Percentiles rank a stretch among this genome's conserved stretches.
These are phyloP conservation scores for Platerodrilus igneus DNA, from an alignment of 2,888 invertebrate species.

Conservation along the genomic window DNA sequence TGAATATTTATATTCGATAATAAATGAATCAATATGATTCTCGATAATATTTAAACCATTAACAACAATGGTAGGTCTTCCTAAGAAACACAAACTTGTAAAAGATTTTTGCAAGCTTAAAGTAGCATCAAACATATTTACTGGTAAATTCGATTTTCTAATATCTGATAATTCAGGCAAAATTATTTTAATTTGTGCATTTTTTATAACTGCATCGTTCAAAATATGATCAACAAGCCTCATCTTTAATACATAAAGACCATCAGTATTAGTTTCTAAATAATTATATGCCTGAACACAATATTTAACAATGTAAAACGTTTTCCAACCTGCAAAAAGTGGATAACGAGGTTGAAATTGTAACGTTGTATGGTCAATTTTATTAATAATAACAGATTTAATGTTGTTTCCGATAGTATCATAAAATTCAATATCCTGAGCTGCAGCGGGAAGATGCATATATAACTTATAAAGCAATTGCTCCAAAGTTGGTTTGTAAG, in stretches of 20 bases:
- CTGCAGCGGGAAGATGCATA: constrained; percentile 31
- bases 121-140: constrained; percentile 14
- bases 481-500: constrained; percentile 19
- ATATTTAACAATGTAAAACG: constrained; percentile 29
- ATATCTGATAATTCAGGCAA: constrained; percentile 29
- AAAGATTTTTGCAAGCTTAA: constrained; percentile 10
- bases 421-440: constrained; percentile 28
- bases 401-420: constrained; percentile 31
- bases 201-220: constrained; percentile 26
- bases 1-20: constrained; percentile 24
- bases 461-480: constrained; percentile 19
- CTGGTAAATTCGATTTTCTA: constrained; percentile 15
- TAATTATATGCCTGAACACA: constrained; percentile 30
- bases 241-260: constrained; percentile 25
- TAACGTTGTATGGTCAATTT: constrained; percentile 22
- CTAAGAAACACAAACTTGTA: constrained; percentile 23
- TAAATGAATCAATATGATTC: constrained; percentile 25
- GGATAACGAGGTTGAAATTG: constrained; percentile 30
- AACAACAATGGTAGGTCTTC: constrained; percentile 26
- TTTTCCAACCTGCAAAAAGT: constrained; percentile 32
- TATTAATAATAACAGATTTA: constrained; percentile 21
- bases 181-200: constrained; percentile 25
- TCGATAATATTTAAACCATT: constrained; percentile 27
- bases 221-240: constrained; percentile 31
- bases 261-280: constrained; percentile 19